A percentile compares a stretch with the other conserved stretches of the same genome.
phyloP scores from a whole-genome alignment of 2,797 vertebrate species.

The Graptemys geographica region DNA sequence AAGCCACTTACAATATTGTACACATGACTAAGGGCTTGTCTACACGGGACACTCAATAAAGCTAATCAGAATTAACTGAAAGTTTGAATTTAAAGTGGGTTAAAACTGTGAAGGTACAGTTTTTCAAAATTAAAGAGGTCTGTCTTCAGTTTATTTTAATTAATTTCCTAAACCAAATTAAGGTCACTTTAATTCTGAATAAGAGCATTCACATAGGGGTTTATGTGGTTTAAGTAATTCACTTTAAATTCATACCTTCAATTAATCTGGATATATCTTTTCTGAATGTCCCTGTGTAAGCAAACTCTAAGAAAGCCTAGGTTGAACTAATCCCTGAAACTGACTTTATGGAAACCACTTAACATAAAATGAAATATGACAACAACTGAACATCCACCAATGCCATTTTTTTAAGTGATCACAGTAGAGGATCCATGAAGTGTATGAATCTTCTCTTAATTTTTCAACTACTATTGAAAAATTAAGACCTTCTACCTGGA shows the following conservation, averaged over 20 bases:
- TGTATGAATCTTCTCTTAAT: constrained; percentile 31
- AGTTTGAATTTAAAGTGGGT: neutral
- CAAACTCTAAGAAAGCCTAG: constrained; percentile 7
- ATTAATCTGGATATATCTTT: neutral
- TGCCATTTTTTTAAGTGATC: constrained; percentile 6
- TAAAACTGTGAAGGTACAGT: neutral
- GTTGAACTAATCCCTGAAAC: constrained; percentile 50
- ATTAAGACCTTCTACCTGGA: constrained; percentile 25
- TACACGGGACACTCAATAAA: neutral
- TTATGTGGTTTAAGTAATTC: neutral
- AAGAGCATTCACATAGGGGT: neutral
- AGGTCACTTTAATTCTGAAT: neutral
- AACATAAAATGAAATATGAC: constrained; percentile 26
- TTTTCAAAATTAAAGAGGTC: neutral
- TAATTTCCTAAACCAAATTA: neutral
- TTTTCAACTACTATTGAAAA: constrained; percentile 53
- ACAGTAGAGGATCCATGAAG: neutral
- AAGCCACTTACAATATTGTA: neutral
- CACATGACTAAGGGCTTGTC: neutral
- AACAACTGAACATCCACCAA: constrained; percentile 10
- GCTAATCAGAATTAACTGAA: neutral
- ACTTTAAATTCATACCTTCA: neutral
- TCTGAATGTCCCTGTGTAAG: neutral
- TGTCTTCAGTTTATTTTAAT: neutral
- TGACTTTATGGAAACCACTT: constrained; percentile 53